These are phyloP conservation scores for Leucosticte australis DNA, from an alignment of 2,113 vertebrate species.

Conservation along the genomic window DNA sequence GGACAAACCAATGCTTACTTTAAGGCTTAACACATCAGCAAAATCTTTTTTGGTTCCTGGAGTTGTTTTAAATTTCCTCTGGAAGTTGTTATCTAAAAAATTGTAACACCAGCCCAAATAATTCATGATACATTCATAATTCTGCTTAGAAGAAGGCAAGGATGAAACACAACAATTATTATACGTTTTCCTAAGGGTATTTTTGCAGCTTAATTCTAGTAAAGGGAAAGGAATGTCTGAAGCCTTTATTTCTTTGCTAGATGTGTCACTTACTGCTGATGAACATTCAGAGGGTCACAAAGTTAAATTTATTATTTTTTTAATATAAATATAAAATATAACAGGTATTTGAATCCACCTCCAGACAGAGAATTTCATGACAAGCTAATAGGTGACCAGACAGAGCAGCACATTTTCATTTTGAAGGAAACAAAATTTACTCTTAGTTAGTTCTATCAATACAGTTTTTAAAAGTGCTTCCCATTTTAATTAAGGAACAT, in stretches of 20 bases:
- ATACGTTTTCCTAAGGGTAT: not conserved
- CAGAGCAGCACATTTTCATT: not conserved
- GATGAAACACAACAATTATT: not conserved
- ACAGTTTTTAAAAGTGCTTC: not conserved
- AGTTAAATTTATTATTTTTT: not conserved
- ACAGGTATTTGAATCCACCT: not conserved
- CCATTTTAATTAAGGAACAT: not conserved
- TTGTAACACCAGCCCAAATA: not conserved
- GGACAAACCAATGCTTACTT: not conserved
- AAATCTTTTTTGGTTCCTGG: not conserved
- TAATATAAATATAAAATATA: not conserved
- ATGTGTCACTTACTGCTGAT: not conserved
- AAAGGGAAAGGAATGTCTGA: not conserved
- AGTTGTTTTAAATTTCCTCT: not conserved
- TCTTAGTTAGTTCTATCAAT: not conserved
- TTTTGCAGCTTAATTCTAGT: not conserved
- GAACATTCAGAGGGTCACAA: not conserved
- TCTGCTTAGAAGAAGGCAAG: not conserved
- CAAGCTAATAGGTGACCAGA: not conserved
- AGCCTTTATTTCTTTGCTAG: not conserved
- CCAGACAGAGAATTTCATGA: not conserved
- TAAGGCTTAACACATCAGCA: not conserved
- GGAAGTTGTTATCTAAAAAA: not conserved
- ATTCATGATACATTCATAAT: not conserved
- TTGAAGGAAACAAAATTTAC: not conserved